Conservation (phyloP, 2,888 invertebrate genomes). For the Priocnemis perturbator region DNA sequence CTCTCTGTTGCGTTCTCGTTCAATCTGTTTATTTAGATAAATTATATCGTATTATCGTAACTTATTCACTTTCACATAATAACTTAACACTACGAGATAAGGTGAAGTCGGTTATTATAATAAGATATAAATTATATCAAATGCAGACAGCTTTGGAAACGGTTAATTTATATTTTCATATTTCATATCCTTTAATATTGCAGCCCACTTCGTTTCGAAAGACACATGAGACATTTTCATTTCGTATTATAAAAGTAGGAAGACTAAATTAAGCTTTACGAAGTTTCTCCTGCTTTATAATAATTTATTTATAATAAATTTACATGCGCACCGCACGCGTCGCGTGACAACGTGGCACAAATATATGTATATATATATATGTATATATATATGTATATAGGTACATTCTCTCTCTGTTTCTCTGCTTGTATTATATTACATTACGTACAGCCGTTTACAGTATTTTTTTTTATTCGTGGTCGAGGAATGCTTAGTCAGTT, state of each 20-base stretch:
- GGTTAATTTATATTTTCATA: neutral
- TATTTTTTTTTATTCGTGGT: conserved; percentile 61
- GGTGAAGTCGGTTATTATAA: neutral
- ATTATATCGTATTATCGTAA: no score
- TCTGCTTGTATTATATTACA: conserved; percentile 65
- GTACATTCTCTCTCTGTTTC: conserved; percentile 60
- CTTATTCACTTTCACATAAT: no score
- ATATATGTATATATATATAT: conserved; percentile 33
- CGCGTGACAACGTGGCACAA: conserved; percentile 56
- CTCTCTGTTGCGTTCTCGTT: no score
- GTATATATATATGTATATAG: conserved; percentile 54
- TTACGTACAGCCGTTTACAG: conserved; percentile 68
- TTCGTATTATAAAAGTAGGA: conserved; percentile 3
- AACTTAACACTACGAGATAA: neutral
- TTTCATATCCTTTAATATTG: neutral
- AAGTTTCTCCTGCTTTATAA: conserved; percentile 61
- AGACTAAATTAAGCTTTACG: conserved; percentile 12
- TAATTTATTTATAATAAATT: conserved; percentile 74
- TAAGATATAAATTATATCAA: neutral
- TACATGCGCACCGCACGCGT: conserved; percentile 55
- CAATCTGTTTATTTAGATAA: no score
- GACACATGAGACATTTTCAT: neutral
- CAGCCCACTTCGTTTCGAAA: neutral
- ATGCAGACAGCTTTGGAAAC: no score
- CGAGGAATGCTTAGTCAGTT: conserved; percentile 58